Evolutionary conservation across 2,888 invertebrate genomes (phyloP).

Genomic region (Lobophora halterata): DNA sequence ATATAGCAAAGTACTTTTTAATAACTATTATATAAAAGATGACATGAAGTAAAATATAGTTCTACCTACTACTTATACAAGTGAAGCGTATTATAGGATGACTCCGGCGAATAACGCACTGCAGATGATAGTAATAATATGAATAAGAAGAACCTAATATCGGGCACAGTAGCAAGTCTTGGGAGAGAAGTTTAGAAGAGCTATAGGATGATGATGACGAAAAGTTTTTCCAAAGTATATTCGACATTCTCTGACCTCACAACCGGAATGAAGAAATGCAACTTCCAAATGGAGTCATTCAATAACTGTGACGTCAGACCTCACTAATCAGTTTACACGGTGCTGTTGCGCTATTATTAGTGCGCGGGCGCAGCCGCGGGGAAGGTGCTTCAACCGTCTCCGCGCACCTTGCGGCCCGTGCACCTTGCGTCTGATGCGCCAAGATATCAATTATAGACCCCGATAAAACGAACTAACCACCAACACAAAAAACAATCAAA

Average conservation of each 20-base stretch:
- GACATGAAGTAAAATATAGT: too few relatives aligned
- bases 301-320: slow-evolving; percentile 40
- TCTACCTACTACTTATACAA: too few relatives aligned
- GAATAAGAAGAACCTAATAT: too few relatives aligned
- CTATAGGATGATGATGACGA: too few relatives aligned
- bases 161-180: too few relatives aligned
- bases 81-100: too few relatives aligned
- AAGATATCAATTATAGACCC: slow-evolving; percentile 60
- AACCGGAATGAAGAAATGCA: slow-evolving; percentile 20
- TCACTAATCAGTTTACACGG: slow-evolving; percentile 72
- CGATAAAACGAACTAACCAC: slow-evolving; percentile 34
- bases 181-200: too few relatives aligned
- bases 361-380: slow-evolving; percentile 35
- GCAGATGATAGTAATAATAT: too few relatives aligned
- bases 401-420: slow-evolving; percentile 71
- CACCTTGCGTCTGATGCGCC: slow-evolving; percentile 76
- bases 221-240: too few relatives aligned
- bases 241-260: background rate
- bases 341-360: slow-evolving; percentile 60
- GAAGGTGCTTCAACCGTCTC: slow-evolving; percentile 71
- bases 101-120: too few relatives aligned
- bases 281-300: slow-evolving; percentile 27
- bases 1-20: too few relatives aligned
- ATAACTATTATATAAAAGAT: too few relatives aligned
- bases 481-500: slow-evolving; percentile 7